These are phyloP conservation scores for Drosophila cognata DNA, from an alignment of 2,888 invertebrate species.

Conservation along the genomic window DNA sequence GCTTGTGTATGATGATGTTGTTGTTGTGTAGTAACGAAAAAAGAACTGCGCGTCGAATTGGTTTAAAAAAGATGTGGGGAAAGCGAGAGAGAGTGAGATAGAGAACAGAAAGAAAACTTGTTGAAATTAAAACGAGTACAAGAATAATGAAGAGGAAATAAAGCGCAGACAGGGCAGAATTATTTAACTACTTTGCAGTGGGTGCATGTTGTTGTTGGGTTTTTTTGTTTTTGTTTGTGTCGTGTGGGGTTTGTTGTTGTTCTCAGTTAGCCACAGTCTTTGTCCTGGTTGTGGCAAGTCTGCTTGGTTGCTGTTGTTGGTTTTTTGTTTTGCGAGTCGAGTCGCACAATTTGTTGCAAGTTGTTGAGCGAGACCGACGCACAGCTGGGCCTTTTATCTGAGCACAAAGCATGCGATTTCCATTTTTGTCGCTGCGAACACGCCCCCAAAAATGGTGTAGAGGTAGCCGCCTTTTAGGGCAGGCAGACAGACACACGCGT, in stretches of 20 bases:
- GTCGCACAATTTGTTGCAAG: conserved; percentile 60
- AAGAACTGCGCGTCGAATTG: conserved; percentile 75
- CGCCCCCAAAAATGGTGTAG: conserved; percentile 58
- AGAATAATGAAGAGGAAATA: conserved; percentile 73
- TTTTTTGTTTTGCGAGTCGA: conserved; percentile 22
- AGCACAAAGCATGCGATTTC: conserved; percentile 75
- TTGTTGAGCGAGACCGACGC: conserved; percentile 64
- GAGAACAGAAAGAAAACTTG: conserved; percentile 66
- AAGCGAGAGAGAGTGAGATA: conserved; percentile 53
- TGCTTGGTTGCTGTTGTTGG: not conserved
- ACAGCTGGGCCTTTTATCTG: conserved; percentile 74
- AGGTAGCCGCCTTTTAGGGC: conserved; percentile 40
- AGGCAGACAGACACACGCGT: conserved; percentile 59
- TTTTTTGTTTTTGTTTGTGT: conserved; percentile 39
- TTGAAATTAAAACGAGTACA: conserved; percentile 73
- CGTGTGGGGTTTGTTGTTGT: conserved; percentile 38
- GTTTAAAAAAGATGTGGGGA: conserved; percentile 59
- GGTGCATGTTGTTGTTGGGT: conserved; percentile 68
- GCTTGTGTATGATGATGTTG: conserved; percentile 32
- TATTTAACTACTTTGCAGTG: conserved; percentile 80
- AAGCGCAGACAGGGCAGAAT: conserved; percentile 82
- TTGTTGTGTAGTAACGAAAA: conserved; percentile 74
- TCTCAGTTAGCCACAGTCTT: conserved; percentile 31
- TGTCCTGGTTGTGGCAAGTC: conserved; percentile 39
- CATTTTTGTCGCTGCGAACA: conserved; percentile 73